Conservation (phyloP, 1,140 invertebrate species). For the Glossosoma conforme region DNA sequence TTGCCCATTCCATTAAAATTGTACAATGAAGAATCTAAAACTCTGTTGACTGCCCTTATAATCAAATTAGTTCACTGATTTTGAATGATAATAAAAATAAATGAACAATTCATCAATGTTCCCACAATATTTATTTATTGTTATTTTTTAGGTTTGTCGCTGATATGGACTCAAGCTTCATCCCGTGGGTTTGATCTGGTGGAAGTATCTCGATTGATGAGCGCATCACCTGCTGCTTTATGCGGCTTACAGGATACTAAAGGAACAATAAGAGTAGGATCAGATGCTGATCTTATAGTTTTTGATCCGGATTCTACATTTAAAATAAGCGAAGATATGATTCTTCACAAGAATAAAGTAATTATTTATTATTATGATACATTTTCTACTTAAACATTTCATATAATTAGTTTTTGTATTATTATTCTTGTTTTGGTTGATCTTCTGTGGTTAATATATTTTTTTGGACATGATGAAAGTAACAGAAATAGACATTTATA, state of each 20-base stretch:
- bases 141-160: conserved; percentile 51
- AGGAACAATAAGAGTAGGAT: conserved; percentile 55
- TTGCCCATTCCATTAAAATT: too few relatives aligned
- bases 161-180: conserved; percentile 61
- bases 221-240: conserved; percentile 55
- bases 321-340: conserved; percentile 47
- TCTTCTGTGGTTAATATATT: too few relatives aligned
- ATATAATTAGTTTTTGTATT: too few relatives aligned
- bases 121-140: too few relatives aligned
- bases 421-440: too few relatives aligned
- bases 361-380: conserved; percentile 8
- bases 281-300: conserved; percentile 68
- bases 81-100: neutral
- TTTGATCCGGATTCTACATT: conserved; percentile 62
- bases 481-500: too few relatives aligned
- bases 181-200: conserved; percentile 47
- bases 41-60: neutral
- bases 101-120: too few relatives aligned
- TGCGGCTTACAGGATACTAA: conserved; percentile 56
- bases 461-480: too few relatives aligned
- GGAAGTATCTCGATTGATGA: conserved; percentile 57
- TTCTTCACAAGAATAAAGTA: conserved; percentile 58
- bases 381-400: too few relatives aligned
- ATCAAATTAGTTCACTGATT: neutral
- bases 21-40: neutral